phyloP scores from a whole-genome alignment of 2,888 invertebrate genomes.

The Chymomyza caudatula region DNA sequence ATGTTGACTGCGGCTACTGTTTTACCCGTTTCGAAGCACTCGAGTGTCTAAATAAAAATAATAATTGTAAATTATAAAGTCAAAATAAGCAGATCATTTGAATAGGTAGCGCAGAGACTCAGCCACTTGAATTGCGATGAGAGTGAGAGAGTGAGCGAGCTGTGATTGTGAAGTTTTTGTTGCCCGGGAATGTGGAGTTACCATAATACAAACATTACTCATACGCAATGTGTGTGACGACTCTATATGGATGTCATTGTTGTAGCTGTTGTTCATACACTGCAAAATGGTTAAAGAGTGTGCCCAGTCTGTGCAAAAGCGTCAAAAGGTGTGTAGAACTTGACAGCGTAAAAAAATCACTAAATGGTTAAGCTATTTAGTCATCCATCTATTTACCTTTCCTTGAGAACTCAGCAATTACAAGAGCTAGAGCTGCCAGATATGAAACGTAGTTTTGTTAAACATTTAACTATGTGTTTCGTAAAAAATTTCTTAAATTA shows the following conservation, averaged over 20 bases:
- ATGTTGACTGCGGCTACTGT: slow-evolving; percentile 7
- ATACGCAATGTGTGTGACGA: slow-evolving; percentile 31
- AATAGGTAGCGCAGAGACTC: slow-evolving; percentile 28
- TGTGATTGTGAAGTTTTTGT: too few relatives aligned
- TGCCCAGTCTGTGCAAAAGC: too few relatives aligned
- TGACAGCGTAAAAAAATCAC: background rate
- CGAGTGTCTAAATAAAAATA: slow-evolving; percentile 71
- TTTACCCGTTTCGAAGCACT: slow-evolving; percentile 32
- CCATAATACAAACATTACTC: slow-evolving; percentile 22
- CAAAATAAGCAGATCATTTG: slow-evolving; percentile 72
- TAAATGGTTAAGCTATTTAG: too few relatives aligned
- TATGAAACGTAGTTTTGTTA: too few relatives aligned
- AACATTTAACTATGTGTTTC: too few relatives aligned
- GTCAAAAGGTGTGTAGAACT: background rate
- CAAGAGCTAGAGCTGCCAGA: too few relatives aligned
- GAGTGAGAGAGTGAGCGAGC: too few relatives aligned
- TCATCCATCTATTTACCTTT: too few relatives aligned
- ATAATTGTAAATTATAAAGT: slow-evolving; percentile 73
- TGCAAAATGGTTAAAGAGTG: background rate
- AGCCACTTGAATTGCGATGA: background rate
- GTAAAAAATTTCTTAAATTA: too few relatives aligned
- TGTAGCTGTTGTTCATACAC: slow-evolving; percentile 17
- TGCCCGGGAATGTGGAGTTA: background rate
- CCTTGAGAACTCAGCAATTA: too few relatives aligned
- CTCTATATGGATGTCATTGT: slow-evolving; percentile 2